Conservation (phyloP, 2,888 invertebrate genomes). For the Luperina testacea region DNA sequence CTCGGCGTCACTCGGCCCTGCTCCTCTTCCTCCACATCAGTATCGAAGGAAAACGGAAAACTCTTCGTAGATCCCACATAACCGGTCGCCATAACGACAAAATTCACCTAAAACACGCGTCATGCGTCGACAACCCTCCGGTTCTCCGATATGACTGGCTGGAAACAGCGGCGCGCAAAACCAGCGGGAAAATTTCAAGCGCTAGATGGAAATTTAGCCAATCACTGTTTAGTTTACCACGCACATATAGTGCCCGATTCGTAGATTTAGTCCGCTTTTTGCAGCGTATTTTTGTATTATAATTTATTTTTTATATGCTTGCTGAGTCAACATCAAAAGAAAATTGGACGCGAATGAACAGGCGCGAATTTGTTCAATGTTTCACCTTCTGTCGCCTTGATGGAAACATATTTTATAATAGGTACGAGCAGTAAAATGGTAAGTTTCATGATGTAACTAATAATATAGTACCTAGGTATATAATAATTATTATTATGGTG, state of each 20-base stretch:
- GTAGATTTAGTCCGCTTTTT: conserved; percentile 39
- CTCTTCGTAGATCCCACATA: conserved; percentile 88
- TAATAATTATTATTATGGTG: too few species aligned
- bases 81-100: conserved; percentile 81
- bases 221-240: conserved; percentile 42
- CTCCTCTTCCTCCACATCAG: conserved; percentile 85
- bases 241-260: conserved; percentile 34
- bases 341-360: conserved; percentile 50
- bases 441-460: not conserved
- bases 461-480: too few species aligned
- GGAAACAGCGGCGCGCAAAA: conserved; percentile 53
- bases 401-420: conserved; percentile 7
- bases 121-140: conserved; percentile 64
- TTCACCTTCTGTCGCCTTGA: conserved; percentile 17
- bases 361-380: conserved; percentile 23
- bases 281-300: conserved; percentile 47
- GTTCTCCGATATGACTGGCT: conserved; percentile 65
- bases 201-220: conserved; percentile 61
- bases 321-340: conserved; percentile 58
- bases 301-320: conserved; percentile 56
- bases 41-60: conserved; percentile 88
- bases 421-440: not conserved
- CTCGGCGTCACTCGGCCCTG: conserved; percentile 78
- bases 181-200: conserved; percentile 64
- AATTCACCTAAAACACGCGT: conserved; percentile 57